A percentile compares a stretch with the other conserved stretches of the same genome.
Evolutionary conservation across 1,140 invertebrate species (phyloP).

Genomic region (Dufourea novaeangliae): DNA sequence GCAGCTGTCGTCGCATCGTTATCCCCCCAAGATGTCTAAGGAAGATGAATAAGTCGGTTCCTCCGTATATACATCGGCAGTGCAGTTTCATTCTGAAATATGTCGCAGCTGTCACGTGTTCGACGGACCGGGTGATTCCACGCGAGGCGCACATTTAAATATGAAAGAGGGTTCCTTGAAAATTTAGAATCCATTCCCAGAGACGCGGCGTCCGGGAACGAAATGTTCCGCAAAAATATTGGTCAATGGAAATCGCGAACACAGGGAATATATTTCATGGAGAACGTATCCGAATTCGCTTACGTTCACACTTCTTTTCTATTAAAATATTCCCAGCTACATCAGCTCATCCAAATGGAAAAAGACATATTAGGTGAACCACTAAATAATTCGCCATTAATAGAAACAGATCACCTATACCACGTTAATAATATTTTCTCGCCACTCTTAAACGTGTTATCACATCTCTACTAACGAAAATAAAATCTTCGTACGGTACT

Average conservation of each 20-base stretch:
- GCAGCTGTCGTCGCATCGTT: conserved; percentile 21
- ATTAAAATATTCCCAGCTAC: no score
- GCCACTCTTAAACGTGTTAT: no score
- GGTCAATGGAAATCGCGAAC: conserved; percentile 33
- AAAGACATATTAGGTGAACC: no score
- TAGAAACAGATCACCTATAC: no score
- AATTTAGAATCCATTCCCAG: conserved; percentile 67
- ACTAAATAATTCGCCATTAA: no score
- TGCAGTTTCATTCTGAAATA: conserved; percentile 53
- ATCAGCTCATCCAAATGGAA: no score
- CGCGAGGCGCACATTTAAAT: conserved; percentile 72
- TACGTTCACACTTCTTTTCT: not conserved
- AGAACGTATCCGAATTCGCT: not conserved
- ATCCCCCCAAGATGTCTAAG: conserved; percentile 37
- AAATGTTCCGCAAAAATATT: conserved; percentile 37
- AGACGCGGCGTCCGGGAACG: conserved; percentile 31
- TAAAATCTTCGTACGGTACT: no score
- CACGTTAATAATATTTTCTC: no score
- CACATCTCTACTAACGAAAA: no score
- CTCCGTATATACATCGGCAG: not conserved
- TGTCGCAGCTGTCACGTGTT: conserved; percentile 51
- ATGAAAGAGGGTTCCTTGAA: conserved; percentile 71
- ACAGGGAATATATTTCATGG: not conserved
- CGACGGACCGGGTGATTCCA: conserved; percentile 50
- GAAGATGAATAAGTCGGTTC: conserved; percentile 40